Percentiles rank a stretch among this genome's conserved stretches.
phyloP scores from a whole-genome alignment of 2,797 vertebrate species.

The Xenops minutus region DNA sequence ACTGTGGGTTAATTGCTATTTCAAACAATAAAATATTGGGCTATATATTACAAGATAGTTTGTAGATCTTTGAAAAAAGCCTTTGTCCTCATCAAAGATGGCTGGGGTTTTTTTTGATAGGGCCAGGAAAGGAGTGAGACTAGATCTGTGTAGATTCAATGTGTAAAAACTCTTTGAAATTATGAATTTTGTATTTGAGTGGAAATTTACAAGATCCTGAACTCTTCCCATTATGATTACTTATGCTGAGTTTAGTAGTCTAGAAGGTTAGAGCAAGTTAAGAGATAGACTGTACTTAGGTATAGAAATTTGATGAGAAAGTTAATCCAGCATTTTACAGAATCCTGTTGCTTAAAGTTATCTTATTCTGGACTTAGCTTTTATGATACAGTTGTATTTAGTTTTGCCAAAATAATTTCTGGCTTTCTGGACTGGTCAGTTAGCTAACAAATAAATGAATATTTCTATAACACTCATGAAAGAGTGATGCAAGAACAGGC shows the following conservation, averaged over 20 bases:
- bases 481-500: constrained; percentile 24
- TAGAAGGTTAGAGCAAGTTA: neutral
- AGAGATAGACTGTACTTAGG: neutral
- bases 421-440: constrained; percentile 32
- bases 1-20: neutral
- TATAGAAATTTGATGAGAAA: neutral
- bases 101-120: neutral
- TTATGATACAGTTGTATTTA: neutral
- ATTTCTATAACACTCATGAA: constrained; percentile 1
- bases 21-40: neutral
- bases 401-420: neutral
- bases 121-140: neutral
- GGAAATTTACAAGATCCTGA: neutral
- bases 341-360: neutral
- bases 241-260: neutral
- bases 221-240: neutral
- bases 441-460: constrained; percentile 6
- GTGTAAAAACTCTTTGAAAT: neutral
- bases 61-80: neutral
- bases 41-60: neutral
- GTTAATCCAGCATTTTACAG: neutral
- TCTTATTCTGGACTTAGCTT: neutral
- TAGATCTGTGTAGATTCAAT: neutral
- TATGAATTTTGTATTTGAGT: neutral
- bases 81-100: neutral